Evolutionary conservation across 2,113 vertebrate genomes (phyloP), one percentile per base, ranked within the genome.

Genomic region (Corythoichthys intestinalis): DNA sequence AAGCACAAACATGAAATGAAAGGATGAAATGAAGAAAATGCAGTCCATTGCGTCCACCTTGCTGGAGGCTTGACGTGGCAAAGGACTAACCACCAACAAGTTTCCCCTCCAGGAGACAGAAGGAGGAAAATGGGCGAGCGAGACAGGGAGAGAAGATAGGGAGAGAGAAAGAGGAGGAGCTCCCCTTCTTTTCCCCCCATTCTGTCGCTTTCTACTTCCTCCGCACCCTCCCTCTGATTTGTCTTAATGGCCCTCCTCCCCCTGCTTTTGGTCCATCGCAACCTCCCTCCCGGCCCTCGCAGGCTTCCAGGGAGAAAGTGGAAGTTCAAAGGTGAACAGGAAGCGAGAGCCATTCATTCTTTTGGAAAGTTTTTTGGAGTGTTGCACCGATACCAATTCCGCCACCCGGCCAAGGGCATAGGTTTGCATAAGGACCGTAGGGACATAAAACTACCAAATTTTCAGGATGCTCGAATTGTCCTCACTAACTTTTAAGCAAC

Each of bases 271-370:
- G 4, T 44, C 41, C 77, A 65, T 44, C 76, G 54, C 46, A 54
- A 5, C 67, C 52, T 61, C 56, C 54, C 47, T 65, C 56, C 72
- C 61, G 71, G 66, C 67, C 73, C 71, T 79, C 62, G 68, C 59
- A 75, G 73, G 72, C 66, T 87, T 89, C 85, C 79, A 56, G 81
- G 85, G 93, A 87, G 93, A 92, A 92, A 92, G 89, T 90, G 90
- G 73, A 89, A 91, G 94, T 93, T 93, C 89, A 93, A 87, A 94
- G 94, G 92, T 93, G 90, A 93, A 92, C 93, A 94, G 94, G 94
- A 95, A 94, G 93, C 84, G 87, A 91, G 85, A 77, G 41, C 69
- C 85, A 90, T 93, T 93, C 87, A 89, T 79, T 92, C 66, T 78
- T 84, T 83, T 79, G 76, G 72, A 82, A 76, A 34, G 2, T 35